Base-by-base conservation (phyloP, 1,140 invertebrate species). In the Amphibalanus amphitrite region DNA sequence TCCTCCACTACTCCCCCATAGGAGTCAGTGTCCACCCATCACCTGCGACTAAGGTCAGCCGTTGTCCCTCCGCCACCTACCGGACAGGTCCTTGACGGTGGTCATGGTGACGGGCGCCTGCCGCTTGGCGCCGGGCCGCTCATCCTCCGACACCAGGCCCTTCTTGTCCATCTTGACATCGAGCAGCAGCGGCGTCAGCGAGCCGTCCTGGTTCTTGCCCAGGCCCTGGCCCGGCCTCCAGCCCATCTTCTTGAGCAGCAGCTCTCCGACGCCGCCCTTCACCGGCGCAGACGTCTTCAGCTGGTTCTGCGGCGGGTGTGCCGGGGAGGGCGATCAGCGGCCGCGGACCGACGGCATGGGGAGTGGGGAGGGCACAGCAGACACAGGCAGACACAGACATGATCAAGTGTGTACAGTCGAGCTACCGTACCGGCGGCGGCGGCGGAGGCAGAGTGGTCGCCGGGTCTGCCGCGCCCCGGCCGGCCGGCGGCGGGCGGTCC, bases 191-290 rank as follows among this genome's bases (percentile, higher is more conserved):
- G 95, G 95, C 78, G 92, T 91, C 26, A 93, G 80, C 0, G 88
- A 86, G 0, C 95, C 95, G 75, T 94, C 91, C 79, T 93, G 93
- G 78, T 95, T 90, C 79, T 95, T 96, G 28, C 95, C 95, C 33
- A 98, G 84, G 67, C 95, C 95, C 81, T 93, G 91, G 0, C 95
- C 95, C 3, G 93, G 92, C 75, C 88, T 89, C 95, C 95, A 98
- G 59, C 95, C 95, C 95, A 98, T 98, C 84, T 97, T 97, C 82
- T 95, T 90, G 26, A 98, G 83, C 68, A 98, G 83, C 74, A 92
- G 87, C 92, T 97, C 94, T 26, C 95, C 95, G 87, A 97, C 93
- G 1, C 94, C 95, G 71, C 92, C 90, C 28, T 86, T 88, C 10
- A 98, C 89, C 73, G 74, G 75, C 69, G 69, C 72, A 59, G 74